phyloP scores from a whole-genome alignment of 2,113 vertebrate species.

The Eudorcas thomsonii region DNA sequence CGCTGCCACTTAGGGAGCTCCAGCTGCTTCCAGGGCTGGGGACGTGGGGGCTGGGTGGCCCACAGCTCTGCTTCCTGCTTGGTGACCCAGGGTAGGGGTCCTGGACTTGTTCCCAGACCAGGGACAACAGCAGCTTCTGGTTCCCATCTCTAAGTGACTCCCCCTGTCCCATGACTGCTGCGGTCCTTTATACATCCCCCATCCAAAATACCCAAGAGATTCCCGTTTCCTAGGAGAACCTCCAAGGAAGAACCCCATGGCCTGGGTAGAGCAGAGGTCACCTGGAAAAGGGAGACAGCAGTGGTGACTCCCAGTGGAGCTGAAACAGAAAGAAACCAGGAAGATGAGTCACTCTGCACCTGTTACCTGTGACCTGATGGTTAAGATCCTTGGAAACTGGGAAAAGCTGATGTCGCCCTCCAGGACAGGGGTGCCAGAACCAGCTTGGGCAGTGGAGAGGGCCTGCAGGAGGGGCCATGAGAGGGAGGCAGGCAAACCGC shows the following conservation, averaged over 20 bases:
- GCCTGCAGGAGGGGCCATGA: neutral
- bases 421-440: neutral
- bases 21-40: neutral
- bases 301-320: neutral
- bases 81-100: neutral
- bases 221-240: neutral
- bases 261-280: neutral
- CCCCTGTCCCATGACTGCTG: neutral
- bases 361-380: neutral
- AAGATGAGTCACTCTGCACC: neutral
- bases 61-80: neutral
- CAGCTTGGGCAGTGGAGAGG: neutral
- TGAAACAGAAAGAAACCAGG: neutral
- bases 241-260: neutral
- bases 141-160: neutral
- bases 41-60: neutral
- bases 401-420: neutral
- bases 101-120: neutral
- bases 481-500: rapidly evolving
- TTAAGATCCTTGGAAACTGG: neutral
- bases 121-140: neutral
- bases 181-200: neutral
- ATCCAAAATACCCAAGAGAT: neutral
- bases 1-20: neutral
- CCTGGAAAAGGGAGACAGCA: neutral